These are phyloP conservation scores for Mungos mungo DNA, from an alignment of 2,113 vertebrate genomes.

Conservation along the genomic window DNA sequence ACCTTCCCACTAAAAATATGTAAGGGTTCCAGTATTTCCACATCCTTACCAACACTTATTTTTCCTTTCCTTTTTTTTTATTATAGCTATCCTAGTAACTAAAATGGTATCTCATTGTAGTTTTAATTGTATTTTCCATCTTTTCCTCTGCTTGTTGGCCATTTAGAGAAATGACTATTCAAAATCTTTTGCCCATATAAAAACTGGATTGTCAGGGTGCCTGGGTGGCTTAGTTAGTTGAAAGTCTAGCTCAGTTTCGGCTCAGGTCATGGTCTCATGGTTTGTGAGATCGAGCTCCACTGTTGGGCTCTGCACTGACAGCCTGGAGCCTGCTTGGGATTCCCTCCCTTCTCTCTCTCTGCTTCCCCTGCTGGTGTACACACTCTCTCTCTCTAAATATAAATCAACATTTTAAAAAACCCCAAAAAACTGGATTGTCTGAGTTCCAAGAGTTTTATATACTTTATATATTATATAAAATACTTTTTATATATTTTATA, in stretches of 20 bases:
- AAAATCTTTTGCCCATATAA: slow-evolving; percentile 24
- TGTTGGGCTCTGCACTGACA: no score
- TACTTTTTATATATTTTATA: neutral
- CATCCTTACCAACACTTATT: neutral
- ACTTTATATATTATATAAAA: no score
- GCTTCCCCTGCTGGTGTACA: no score
- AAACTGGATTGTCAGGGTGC: neutral
- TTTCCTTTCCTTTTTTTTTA: neutral
- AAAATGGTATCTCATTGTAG: neutral
- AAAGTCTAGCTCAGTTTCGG: no score
- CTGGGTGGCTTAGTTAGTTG: no score
- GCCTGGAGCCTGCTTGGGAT: no score
- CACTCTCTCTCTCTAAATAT: no score
- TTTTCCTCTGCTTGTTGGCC: neutral
- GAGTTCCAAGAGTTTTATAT: neutral
- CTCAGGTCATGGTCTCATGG: no score
- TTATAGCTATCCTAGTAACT: neutral
- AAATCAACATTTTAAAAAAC: no score
- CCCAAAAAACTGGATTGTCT: neutral
- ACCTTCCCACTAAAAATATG: neutral
- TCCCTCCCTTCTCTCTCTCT: no score
- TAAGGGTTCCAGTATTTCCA: neutral
- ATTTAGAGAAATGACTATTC: slow-evolving; percentile 2
- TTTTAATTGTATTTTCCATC: slow-evolving; percentile 28
- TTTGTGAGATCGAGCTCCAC: no score